Evolutionary conservation across 2,113 vertebrate genomes (phyloP), one percentile per base, ranked within the genome.

Genomic region (Nibea albiflora): DNA sequence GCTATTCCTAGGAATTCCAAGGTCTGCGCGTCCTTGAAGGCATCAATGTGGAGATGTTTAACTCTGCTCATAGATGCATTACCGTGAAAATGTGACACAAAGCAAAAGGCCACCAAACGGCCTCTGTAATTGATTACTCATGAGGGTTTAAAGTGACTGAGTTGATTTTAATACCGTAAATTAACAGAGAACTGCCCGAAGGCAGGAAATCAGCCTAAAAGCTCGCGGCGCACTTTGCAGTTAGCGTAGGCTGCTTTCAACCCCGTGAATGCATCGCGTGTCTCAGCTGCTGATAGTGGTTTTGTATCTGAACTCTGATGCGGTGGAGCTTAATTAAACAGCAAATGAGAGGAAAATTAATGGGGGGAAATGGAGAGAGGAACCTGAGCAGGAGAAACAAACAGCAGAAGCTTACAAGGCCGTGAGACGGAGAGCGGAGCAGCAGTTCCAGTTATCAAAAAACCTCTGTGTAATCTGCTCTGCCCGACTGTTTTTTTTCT

Each of bases 301-400:
- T 67, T 71, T 78, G 65, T 57, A 76, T 85, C 75, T 83, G 31
- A 88, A 85, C 78, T 76, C 31, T 47, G 60, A 80, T 49, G 15
- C 56, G 54, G 35, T 24, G 44, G 44, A 81, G 20, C 71, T 22
- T 76, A n/a, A 49, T 47, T 31, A 70, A 60, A 58, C 10, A 77
- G 67, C 28, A 72, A 82, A 74, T 63, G 39, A 63, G 52, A 57
- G 70, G 56, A 35, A 81, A 53, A 69, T 28, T 17, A 60, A 46
- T 15, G 39, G n/a, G 31, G 31, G 10, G 19, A 68, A 44, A 19
- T 5, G 24, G 44, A 58, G 53, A 46, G 10, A n/a, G 2, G 19
- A 85, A 64, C 5, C 35, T 44, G n/a, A 68, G 47, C 47, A 26
- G 78, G 73, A 53, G 50, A 76, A 60, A 78, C 15, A 71, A 84